Base-by-base conservation (phyloP, 2,113 vertebrate genomes). In the Platysteira castanea region DNA sequence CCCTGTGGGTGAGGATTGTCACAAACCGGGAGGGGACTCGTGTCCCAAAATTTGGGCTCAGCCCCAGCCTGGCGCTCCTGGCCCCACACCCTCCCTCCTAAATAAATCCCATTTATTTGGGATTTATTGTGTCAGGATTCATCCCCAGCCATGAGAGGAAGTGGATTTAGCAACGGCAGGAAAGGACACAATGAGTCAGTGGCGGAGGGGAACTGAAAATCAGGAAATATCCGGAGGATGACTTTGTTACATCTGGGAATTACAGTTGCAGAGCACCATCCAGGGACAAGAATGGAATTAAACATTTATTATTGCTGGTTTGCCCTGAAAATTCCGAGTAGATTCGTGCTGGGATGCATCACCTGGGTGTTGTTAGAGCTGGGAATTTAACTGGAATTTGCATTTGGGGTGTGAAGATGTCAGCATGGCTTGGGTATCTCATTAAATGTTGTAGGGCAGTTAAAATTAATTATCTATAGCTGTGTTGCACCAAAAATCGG, bases 131-230 rank as follows among this genome's bases (percentile, higher is more conserved):
- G 90, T 67, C 81, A 10, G 68, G 42, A 46, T 67, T 74, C 37
- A 11, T 61, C 54, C 75, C 46, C 27, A 2, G 37, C 37, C 17
- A 2, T 81, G 50, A 67, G 75, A 68, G 95, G 93, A 96, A 93
- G 92, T 70, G 87, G 84, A 73, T 96, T 94, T 47, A 95, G 70
- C 54, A 33, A 7, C 18, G 11, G 80, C 93, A 84, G 95, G 94
- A 97, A 97, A 60, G 75, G 86, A 93, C 84, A 77, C 75, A 24
- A 69, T 91, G 96, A 95, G 95, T 96, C 96, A 95, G 80, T 6
- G 33, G 42, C 21, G 37, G 60, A 89, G 85, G 74, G 90, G 80
- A 95, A 64, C 57, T 95, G 37, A 67, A 94, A 94, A 93, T 68
- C 46, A 64, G 77, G 68, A 93, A 87, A 77, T 86, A 69, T 74